Conservation (phyloP, 2,797 vertebrate species). For the Sebastiscus albofasciatus region DNA sequence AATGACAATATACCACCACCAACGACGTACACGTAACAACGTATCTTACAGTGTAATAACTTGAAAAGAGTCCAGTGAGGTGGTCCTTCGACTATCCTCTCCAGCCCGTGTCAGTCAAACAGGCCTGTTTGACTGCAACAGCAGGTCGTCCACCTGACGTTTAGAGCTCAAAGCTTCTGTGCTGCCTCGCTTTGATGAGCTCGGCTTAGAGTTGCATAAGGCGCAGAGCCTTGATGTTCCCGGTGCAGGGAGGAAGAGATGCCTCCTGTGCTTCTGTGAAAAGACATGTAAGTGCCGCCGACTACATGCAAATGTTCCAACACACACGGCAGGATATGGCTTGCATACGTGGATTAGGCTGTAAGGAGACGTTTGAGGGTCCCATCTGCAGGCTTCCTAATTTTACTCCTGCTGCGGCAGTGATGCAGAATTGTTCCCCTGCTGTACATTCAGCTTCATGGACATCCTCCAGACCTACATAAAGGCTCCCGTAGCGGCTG, state of each 20-base stretch:
- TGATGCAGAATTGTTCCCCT: not conserved
- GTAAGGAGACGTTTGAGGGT: not conserved
- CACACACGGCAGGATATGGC: conserved; percentile 7
- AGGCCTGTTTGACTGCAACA: not conserved
- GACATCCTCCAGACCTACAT: not conserved
- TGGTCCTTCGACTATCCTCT: not conserved
- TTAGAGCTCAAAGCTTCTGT: conserved; percentile 7
- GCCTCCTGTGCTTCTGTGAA: conserved; percentile 17
- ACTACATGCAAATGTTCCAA: not conserved
- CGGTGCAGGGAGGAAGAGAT: conserved; percentile 9
- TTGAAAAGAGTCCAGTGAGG: not conserved
- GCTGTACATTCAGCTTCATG: not conserved
- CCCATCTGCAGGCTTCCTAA: not conserved
- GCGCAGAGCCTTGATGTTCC: conserved; percentile 24
- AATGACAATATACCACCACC: not conserved
- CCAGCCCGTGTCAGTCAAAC: not conserved
- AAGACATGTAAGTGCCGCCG: not conserved
- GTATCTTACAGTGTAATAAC: not conserved
- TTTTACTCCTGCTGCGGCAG: not conserved
- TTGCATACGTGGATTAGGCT: not conserved
- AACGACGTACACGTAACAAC: fast-evolving
- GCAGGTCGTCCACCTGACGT: conserved; percentile 29
- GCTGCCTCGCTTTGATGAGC: conserved; percentile 41
- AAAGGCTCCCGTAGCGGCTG: not conserved
- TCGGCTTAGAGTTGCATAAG: conserved; percentile 22